phyloP scores from a whole-genome alignment of 2,797 vertebrate species.

The Octomys mimax region DNA sequence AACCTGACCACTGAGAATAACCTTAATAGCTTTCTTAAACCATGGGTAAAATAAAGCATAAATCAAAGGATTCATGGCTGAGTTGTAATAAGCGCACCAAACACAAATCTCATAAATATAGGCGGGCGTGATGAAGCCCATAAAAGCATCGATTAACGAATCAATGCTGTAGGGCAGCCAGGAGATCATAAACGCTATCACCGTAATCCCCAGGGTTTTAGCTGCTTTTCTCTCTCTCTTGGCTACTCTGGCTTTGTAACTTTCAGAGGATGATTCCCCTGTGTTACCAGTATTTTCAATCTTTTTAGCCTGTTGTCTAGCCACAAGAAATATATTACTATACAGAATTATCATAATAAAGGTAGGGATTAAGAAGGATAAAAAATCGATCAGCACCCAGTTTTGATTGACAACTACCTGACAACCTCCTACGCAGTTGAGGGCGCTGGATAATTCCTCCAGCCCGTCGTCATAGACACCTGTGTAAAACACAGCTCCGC shows the following conservation, averaged over 20 bases:
- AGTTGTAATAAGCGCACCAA: slow-evolving; percentile 68
- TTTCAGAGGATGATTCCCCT: slow-evolving; percentile 31
- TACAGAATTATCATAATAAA: slow-evolving; percentile 73
- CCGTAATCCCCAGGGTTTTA: slow-evolving; percentile 81
- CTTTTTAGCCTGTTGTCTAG: slow-evolving; percentile 80
- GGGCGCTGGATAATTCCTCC: slow-evolving; percentile 50
- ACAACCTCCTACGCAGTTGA: slow-evolving; percentile 62
- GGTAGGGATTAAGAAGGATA: slow-evolving; percentile 73
- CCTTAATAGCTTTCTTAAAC: slow-evolving; percentile 73
- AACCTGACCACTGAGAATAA: slow-evolving; percentile 58
- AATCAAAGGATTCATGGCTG: slow-evolving; percentile 59
- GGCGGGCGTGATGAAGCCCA: slow-evolving; percentile 64
- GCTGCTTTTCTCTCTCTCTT: slow-evolving; percentile 86
- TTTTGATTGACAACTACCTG: slow-evolving; percentile 63
- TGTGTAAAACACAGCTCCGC: not conserved
- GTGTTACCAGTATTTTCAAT: slow-evolving; percentile 75
- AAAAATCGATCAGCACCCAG: slow-evolving; percentile 68
- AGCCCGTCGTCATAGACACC: slow-evolving; percentile 16
- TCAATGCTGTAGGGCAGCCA: slow-evolving; percentile 82
- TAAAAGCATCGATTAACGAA: slow-evolving; percentile 75
- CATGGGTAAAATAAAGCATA: slow-evolving; percentile 74
- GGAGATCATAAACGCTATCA: slow-evolving; percentile 83
- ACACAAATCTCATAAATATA: slow-evolving; percentile 56
- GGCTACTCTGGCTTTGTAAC: slow-evolving; percentile 55
- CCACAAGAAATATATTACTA: slow-evolving; percentile 75